phyloP scores from a whole-genome alignment of 2,113 vertebrate species.

The Microcebus murinus region DNA sequence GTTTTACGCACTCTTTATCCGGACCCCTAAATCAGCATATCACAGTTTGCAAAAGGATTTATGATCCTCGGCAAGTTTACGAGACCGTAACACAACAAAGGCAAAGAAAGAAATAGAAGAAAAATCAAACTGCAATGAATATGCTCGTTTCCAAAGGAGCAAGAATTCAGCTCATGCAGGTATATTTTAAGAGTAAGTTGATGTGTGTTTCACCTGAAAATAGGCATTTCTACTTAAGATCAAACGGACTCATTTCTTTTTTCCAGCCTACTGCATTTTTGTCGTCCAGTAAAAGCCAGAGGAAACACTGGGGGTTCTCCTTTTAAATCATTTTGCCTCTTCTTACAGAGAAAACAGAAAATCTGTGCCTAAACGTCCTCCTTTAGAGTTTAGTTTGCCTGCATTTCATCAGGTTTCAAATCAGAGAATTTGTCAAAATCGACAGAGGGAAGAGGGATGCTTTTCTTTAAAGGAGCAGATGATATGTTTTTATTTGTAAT shows the following conservation, averaged over 20 bases:
- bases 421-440: neutral
- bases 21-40: conserved; percentile 31
- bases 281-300: neutral
- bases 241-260: neutral
- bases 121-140: neutral
- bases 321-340: neutral
- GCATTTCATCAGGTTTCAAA: neutral
- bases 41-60: conserved; percentile 51
- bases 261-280: neutral
- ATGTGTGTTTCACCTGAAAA: neutral
- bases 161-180: neutral
- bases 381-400: neutral
- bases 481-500: neutral
- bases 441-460: rapidly evolving
- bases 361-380: neutral
- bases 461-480: neutral
- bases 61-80: conserved; percentile 44
- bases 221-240: neutral
- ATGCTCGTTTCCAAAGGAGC: neutral
- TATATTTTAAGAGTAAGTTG: neutral
- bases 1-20: conserved; percentile 74
- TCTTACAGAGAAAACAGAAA: neutral
- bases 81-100: conserved; percentile 14
- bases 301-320: neutral
- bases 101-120: neutral